These are phyloP conservation scores for Drosophila bunnanda DNA, from an alignment of 2,888 invertebrate species.

Conservation along the genomic window DNA sequence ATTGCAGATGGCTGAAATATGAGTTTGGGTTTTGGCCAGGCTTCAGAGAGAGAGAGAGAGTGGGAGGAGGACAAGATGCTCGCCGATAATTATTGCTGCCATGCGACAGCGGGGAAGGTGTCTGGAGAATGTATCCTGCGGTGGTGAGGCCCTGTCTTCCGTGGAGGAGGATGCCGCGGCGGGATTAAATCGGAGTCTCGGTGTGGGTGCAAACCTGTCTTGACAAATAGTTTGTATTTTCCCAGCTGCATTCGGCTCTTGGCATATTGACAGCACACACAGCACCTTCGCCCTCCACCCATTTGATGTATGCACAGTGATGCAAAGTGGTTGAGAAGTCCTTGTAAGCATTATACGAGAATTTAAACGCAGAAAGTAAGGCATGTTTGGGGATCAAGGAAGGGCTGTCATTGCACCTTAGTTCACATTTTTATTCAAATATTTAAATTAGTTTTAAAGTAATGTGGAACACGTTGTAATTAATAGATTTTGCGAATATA, in stretches of 20 bases:
- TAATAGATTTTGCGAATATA: neutral
- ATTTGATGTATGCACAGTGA: constrained; percentile 14
- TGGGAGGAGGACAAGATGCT: constrained; percentile 1
- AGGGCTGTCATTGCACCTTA: no score
- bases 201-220: neutral
- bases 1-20: constrained; percentile 68
- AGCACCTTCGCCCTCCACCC: neutral
- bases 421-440: neutral
- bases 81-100: constrained; percentile 27
- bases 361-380: no score
- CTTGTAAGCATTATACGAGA: no score
- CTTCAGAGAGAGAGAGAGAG: neutral
- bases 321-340: neutral
- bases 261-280: constrained; percentile 36
- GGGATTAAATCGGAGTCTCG: neutral
- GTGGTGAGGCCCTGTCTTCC: neutral
- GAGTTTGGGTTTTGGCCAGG: constrained; percentile 22
- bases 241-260: constrained; percentile 27
- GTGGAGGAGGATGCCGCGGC: neutral
- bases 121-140: neutral
- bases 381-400: no score
- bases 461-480: neutral
- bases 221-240: constrained; percentile 18
- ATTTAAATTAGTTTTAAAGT: neutral
- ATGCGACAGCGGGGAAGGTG: neutral